phyloP scores from a whole-genome alignment of 1,140 invertebrate genomes.

The Drosophila sturtevanti region DNA sequence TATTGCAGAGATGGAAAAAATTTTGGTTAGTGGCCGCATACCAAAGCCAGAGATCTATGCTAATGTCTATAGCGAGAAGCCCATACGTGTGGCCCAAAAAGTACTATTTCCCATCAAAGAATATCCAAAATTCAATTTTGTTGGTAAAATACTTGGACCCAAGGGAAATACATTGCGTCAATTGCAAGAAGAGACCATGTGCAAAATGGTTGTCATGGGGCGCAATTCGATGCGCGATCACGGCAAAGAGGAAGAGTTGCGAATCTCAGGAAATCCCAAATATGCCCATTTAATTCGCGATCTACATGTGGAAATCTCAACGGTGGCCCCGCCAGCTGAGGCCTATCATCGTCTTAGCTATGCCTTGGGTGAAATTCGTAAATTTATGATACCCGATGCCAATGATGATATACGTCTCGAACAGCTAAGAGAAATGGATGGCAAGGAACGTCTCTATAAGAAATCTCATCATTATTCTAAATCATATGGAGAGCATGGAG shows the following conservation, averaged over 20 bases:
- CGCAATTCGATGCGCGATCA: conserved; percentile 97
- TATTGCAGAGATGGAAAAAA: conserved; percentile 86
- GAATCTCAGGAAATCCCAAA: conserved; percentile 94
- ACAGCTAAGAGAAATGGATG: conserved; percentile 88
- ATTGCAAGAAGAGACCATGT: conserved; percentile 96
- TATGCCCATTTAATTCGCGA: conserved; percentile 96
- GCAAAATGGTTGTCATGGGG: conserved; percentile 97
- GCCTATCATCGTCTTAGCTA: conserved; percentile 95
- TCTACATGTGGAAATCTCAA: conserved; percentile 96
- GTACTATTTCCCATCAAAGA: conserved; percentile 93
- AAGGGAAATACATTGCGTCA: conserved; percentile 96
- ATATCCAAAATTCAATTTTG: conserved; percentile 97
- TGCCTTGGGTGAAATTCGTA: conserved; percentile 91
- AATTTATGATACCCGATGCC: conserved; percentile 88
- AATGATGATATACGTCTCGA: conserved; percentile 92
- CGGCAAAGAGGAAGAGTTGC: conserved; percentile 94
- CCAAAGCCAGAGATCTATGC: conserved; percentile 88
- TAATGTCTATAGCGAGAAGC: conserved; percentile 94
- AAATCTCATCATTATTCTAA: conserved; percentile 80
- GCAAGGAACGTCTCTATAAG: conserved; percentile 75
- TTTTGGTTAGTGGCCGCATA: conserved; percentile 85
- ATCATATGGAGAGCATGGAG: conserved; percentile 70
- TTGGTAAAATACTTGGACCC: conserved; percentile 96
- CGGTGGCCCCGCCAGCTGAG: conserved; percentile 94
- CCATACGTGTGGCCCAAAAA: conserved; percentile 91